Conservation (phyloP, 2,113 vertebrate species). For the Mohoua ochrocephala region DNA sequence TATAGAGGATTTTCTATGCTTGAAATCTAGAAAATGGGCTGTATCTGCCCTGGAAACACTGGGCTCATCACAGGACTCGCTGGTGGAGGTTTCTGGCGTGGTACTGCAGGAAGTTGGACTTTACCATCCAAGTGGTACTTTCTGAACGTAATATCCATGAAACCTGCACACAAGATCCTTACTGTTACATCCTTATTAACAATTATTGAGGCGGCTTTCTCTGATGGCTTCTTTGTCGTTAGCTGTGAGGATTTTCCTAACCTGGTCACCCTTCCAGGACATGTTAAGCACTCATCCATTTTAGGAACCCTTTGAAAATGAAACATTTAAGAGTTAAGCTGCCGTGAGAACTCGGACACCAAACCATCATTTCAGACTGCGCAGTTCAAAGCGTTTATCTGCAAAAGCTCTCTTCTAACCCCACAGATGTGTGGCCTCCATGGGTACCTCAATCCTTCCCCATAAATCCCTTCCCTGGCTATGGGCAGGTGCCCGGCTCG, state of each 20-base stretch:
- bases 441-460: neutral
- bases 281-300: neutral
- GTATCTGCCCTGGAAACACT: neutral
- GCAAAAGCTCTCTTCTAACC: neutral
- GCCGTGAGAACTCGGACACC: neutral
- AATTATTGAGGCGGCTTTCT: neutral
- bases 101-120: neutral
- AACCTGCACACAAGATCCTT: neutral
- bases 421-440: neutral
- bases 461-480: neutral
- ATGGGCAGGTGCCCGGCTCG: rapidly evolving
- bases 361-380: neutral
- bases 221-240: neutral
- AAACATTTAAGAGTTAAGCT: neutral
- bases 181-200: neutral
- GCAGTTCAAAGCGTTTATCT: neutral
- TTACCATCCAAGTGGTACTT: neutral
- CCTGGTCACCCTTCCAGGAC: neutral
- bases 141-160: neutral
- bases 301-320: neutral
- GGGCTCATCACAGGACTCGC: neutral
- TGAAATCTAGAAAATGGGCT: neutral
- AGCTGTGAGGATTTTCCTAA: neutral
- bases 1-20: neutral
- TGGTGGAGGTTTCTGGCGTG: neutral